Percentiles rank a stretch among this genome's conserved stretches.
phyloP scores from a whole-genome alignment of 2,888 invertebrate genomes.

The Cephus rjabovi region DNA sequence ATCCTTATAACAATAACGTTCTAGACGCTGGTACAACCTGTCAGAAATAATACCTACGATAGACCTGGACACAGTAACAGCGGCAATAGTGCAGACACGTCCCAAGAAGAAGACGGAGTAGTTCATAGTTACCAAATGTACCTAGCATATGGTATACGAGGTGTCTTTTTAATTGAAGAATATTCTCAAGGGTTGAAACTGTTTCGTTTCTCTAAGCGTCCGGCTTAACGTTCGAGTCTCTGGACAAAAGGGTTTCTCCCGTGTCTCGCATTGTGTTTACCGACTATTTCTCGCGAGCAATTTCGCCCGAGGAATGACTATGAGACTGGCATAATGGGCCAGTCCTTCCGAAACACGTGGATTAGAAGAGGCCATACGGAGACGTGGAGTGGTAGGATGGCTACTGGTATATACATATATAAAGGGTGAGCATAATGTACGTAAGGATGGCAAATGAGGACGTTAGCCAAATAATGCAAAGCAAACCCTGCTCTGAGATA shows the following conservation, averaged over 20 bases:
- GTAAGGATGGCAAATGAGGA: constrained; percentile 55
- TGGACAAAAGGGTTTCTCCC: neutral
- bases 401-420: constrained; percentile 20
- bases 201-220: neutral
- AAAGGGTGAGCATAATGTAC: constrained; percentile 41
- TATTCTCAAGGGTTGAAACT: neutral
- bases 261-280: constrained; percentile 6
- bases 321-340: constrained; percentile 14
- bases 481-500: constrained; percentile 60
- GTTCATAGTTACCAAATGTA: neutral
- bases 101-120: neutral
- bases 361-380: constrained; percentile 1
- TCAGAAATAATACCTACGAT: constrained; percentile 4
- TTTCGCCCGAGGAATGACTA: constrained; percentile 14
- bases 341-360: constrained; percentile 14
- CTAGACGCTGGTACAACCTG: neutral
- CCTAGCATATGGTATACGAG: neutral
- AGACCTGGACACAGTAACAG: neutral
- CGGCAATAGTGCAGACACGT: neutral
- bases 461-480: constrained; percentile 63
- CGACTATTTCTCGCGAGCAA: constrained; percentile 11
- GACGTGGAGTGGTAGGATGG: neutral
- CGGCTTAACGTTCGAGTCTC: neutral
- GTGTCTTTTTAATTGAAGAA: neutral
- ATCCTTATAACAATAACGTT: neutral